Evolutionary conservation across 2,888 invertebrate genomes (phyloP), one percentile per base, ranked within the genome.

Genomic region (Lepidochrysops patricia): DNA sequence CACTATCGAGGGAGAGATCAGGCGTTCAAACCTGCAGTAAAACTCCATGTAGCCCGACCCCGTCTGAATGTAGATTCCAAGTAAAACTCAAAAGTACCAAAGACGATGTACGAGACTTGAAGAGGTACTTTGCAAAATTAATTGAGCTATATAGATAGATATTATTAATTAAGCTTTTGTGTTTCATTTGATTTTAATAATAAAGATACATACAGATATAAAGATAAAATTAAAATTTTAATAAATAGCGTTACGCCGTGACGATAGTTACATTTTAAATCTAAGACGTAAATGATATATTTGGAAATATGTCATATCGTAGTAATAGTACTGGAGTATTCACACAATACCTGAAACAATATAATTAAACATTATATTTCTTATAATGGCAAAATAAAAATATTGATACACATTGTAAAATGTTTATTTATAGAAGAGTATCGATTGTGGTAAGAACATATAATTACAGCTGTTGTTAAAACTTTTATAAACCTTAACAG

Each of bases 51-150:
- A 37, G 32, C 27, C 15, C 6, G 71, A 70, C 74, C 70, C 73
- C 66, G 71, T 71, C 63, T 68, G 73, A 75, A 81, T 80, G 77
- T 77, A 79, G 79, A 82, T 80, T 79, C 72, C 74, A 78, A 82
- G 81, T 82, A 82, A 82, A 82, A 80, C 76, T 79, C 76, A 69
- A 70, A 77, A 79, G n/a, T n/a, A n/a, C 76, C 75, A 76, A 82
- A 80, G 79, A 76, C 72, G 70, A 72, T 71, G 74, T 71, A 70
- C 70, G 75, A 79, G 73, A 79, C 79, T 71, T 69, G 69, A 73
- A 71, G 69, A 73, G 68, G 69, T 71, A 71, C 72, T 71, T 72
- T 64, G 66, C 65, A 72, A 74, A 43, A 79, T 77, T 78, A 79
- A 81, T 76, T 77, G 73, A 76, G 72, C 74, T 74, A 80, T 80